Base-by-base conservation (phyloP, 2,888 invertebrate genomes). In the Hyles lineata region DNA sequence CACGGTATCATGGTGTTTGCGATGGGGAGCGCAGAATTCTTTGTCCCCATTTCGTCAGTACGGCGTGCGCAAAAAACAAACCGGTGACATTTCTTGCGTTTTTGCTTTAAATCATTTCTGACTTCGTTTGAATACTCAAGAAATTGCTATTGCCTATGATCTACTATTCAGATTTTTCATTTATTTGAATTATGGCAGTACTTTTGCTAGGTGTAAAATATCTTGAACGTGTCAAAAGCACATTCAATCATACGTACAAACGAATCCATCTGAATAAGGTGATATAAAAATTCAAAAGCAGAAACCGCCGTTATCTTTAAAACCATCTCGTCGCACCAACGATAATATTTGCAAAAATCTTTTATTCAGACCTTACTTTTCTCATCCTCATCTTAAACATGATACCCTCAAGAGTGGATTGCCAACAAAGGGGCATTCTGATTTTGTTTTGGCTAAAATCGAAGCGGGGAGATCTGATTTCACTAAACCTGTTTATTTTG, bases 401-500 rank as follows among this genome's bases (percentile, higher is more conserved):
- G 93, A 94, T 91, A 93, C 90, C 89, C 88, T 79, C 87, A 81
- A 85, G 85, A 92, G 92, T 91, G 93, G 90, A 92, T 90, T 82
- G 90, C 91, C 80, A 91, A 93, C 93, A 94, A 93, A 92, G 88
- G 89, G 84, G 87, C 86, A 84, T 79, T 76, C 87, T 89, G 93
- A 94, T 93, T 93, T 92, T 93, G 92, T 94, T 94, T 93, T 93
- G 93, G 92, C 92, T 92, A 89, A 91, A 92, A 90, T 89, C 86
- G 86, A 87, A 85, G 83, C 83, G 81, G 82, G 82, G 76, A 84
- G 88, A 92, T 93, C 91, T 82, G 83, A 85, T 93, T 93, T 87
- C 93, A 86, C 85, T 82, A 86, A 91, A 89, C 89, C 87, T 87
- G 89, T 90, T 91, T 89, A 74, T 81, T 81, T 83, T 85, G 87